Percentiles rank a stretch among this genome's conserved stretches.
Conservation (phyloP, 1,140 invertebrate species). For the Megathymus violae region DNA sequence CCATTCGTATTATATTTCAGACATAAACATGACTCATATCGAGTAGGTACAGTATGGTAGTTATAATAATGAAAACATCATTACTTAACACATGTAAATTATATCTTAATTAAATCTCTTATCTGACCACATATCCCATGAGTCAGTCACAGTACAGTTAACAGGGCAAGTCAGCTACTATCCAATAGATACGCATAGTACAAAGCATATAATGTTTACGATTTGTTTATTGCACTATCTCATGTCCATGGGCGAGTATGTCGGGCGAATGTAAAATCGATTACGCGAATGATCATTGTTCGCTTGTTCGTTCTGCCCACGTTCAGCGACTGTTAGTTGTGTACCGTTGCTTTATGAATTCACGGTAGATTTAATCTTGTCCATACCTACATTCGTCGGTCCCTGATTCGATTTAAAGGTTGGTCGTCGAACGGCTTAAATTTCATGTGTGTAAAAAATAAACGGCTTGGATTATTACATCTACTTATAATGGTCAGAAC, state of each 20-base stretch:
- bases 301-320: slow-evolving; percentile 44
- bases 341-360: slow-evolving; percentile 50
- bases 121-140: too few species aligned
- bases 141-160: background rate
- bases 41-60: too few species aligned
- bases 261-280: slow-evolving; percentile 56
- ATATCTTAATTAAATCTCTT: too few species aligned
- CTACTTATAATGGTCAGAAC: too few species aligned
- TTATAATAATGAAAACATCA: too few species aligned
- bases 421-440: background rate
- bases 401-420: background rate
- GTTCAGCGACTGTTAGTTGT: slow-evolving; percentile 26
- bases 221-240: slow-evolving; percentile 44
- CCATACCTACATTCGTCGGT: background rate
- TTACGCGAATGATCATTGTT: slow-evolving; percentile 49
- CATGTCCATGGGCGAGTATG: slow-evolving; percentile 42
- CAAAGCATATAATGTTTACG: slow-evolving; percentile 20
- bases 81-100: too few species aligned
- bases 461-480: slow-evolving; percentile 8
- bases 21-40: too few species aligned
- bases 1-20: too few species aligned
- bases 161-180: background rate
- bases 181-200: background rate
- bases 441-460: too few species aligned
- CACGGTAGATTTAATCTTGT: slow-evolving; percentile 11